Evolutionary conservation across 2,888 invertebrate genomes (phyloP), one percentile per base, ranked within the genome.

Genomic region (Salpingus planirostris): DNA sequence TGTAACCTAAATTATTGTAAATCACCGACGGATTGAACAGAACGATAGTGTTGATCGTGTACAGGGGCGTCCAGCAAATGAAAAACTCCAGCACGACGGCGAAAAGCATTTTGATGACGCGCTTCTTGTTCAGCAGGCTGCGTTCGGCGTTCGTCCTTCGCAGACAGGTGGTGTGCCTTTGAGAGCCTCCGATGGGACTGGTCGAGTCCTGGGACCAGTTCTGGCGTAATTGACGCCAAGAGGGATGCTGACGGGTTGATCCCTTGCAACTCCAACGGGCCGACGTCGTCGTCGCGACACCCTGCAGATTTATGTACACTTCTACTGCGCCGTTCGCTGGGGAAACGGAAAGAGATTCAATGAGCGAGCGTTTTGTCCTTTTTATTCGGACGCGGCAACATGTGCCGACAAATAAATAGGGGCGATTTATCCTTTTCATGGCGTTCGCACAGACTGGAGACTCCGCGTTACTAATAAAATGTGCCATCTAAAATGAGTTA

Each of bases 21-120:
- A 75, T 39, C 13, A 65, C 59, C 6, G 55, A 51, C 1, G 66
- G 60, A 42, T 71, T 67, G 49, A 73, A 71, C 11, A 72, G 57
- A 11, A 67, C 67, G 57, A 73, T 69, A 3, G 75, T 74, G 47
- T 73, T 73, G 36, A 76, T 63, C 42, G 73, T 62, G 50, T 74
- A 77, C 2, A 74, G 56, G 0, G 80, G 80, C 1, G 78, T 74
- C 79, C 79, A 80, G 55, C 78, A 80, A 29, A 78, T 64, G 59
- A 80, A 80, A 58, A 80, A 80, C 50, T 79, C 77, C n/a, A 77
- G 56, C 2, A 80, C 78, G 4, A 80, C 71, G 2, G 75, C 75
- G 46, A 76, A 74, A 30, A 80, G 60, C 79, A 80, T 80, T 54
- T 74, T 70, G 43, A 73, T 68, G 10, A 73, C 70, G 11, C 70